Base-by-base conservation (phyloP, 2,797 vertebrate genomes). In the Melopsittacus undulatus region DNA sequence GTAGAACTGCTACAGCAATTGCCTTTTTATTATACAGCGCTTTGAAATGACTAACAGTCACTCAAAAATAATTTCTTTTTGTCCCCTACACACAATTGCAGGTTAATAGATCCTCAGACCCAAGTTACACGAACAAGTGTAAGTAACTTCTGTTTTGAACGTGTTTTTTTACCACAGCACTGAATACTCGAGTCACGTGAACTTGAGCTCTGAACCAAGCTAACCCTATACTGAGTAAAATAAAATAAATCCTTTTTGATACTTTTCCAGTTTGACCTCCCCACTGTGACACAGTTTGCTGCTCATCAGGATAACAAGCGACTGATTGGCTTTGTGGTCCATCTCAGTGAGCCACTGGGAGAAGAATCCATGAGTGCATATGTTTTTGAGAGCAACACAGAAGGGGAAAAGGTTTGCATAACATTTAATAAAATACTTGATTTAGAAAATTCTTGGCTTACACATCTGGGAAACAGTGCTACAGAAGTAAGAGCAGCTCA, bases 51-150 rank as follows among this genome's bases (percentile, higher is more conserved):
- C 18, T n/a, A 23, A 16, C 32, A 76, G 38, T 74, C 3, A 4
- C 40, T 86, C 42, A 81, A 59, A 89, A 90, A 66, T 26, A 12
- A 27, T n/a, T 46, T 51, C 72, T 80, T 84, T 68, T 64, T 43
- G 4, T 2, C 3, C 49, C n/a, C 69, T 64, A 48, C 92, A 63
- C 93, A 30, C 34, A 83, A 93, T 92, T 89, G 83, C 96, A 99
- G 99, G 97, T 97, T 99, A 97, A 99, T 99, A 94, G 99, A 99
- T 95, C 99, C 99, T 91, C 99, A 99, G 96, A 99, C 99, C 45
- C 99, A 99, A 98, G 99, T 99, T 69, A 99, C 98, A 36, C 98
- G 98, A 97, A 98, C 98, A 97, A 99, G 98, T 16, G 99, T 99
- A 98, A 99, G 99, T 99, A 96, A 62, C 64, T 64, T 59, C 43